Evolutionary conservation across 2,888 invertebrate genomes (phyloP), one percentile per base, ranked within the genome.

Genomic region (Macrosiphum euphorbiae): DNA sequence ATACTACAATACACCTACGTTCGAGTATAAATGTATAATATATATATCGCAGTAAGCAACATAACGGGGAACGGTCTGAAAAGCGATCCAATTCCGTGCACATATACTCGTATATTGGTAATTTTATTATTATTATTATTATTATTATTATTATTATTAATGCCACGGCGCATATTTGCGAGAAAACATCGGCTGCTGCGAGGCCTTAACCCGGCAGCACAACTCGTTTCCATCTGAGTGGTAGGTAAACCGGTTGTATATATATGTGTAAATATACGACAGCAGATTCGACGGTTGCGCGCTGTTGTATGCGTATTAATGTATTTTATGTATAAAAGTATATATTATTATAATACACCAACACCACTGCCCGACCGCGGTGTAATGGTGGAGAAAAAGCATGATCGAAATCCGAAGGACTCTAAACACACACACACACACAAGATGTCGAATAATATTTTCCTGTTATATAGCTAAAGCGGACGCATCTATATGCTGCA

Each of bases 211-310:
- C 28, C 67, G 87, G 44, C 61, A 35, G 86, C 44, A 26, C 28
- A 86, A 92, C 88, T 92, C 11, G 78, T 92, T 92, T 88, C 78
- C 44, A 92, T 52, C 78, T 11, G 50, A 92, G n/a, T n/a, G 41
- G 41, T 52, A 92, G 41, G 55, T 52, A 88, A 92, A 92, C 92
- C 88, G 92, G 92, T 92, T 92, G 52, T 88, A 87, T 35, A 78
- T 78, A 35, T 78, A 13, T 50, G 26, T 84, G 50, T 58, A 41
- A 78, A 78, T 78, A 78, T 35, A 78, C 67, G 7, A 85, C 52
- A 26, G 41, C 24, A 50, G 67, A 92, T 92, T 41, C 50, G n/a
- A 58, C 58, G 55, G 24, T 55, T 41, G 35, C 11, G 52, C 24
- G 11, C 35, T 88, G 52, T 88, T 55, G 28, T 88, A 55, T 41